Evolutionary conservation across 2,797 vertebrate species (phyloP).

Genomic region (Microhierax caerulescens): DNA sequence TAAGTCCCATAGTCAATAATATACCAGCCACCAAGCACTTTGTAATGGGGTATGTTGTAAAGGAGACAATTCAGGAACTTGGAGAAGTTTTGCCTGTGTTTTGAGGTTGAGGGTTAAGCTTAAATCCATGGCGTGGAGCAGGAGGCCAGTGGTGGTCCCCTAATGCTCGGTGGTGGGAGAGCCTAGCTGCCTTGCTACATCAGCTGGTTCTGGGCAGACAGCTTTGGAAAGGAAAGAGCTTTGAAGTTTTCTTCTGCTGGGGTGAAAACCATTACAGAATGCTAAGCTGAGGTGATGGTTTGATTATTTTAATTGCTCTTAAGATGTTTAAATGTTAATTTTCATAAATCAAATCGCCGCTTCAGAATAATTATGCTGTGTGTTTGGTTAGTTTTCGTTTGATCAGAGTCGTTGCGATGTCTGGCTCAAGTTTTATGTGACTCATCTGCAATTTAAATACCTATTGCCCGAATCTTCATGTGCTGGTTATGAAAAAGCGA

Average conservation of each 20-base stretch:
- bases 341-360: slow-evolving; percentile 28
- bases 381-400: neutral
- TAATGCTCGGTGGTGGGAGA: neutral
- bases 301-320: slow-evolving; percentile 39
- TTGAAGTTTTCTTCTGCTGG: slow-evolving; percentile 3
- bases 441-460: slow-evolving; percentile 34
- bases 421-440: neutral
- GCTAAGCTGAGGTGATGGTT: slow-evolving; percentile 4
- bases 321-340: slow-evolving; percentile 8
- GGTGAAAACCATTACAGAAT: neutral
- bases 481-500: neutral
- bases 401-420: neutral
- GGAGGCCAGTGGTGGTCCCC: neutral
- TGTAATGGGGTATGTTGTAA: neutral
- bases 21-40: neutral
- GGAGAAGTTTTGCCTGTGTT: neutral
- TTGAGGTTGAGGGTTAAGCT: neutral
- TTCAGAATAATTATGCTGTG: neutral
- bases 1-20: neutral
- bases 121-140: neutral
- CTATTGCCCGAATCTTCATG: neutral
- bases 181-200: neutral
- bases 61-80: neutral
- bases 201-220: neutral
- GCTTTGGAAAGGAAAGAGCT: neutral